Conservation (phyloP, 2,797 vertebrate genomes). For the Pitangus sulphuratus region DNA sequence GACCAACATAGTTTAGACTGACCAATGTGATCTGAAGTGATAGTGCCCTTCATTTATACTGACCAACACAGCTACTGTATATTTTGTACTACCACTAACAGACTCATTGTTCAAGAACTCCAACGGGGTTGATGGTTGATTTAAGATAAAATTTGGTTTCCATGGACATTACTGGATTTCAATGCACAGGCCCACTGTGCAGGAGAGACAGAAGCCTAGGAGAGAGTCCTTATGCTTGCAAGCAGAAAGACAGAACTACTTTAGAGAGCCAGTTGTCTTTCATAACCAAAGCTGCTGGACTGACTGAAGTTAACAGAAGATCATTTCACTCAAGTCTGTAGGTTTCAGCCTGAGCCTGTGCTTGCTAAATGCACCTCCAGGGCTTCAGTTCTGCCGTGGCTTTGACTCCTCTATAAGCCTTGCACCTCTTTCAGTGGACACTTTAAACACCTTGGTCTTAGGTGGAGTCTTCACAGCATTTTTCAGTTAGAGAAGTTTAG, state of each 20-base stretch:
- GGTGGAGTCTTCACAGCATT: background rate
- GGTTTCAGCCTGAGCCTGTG: background rate
- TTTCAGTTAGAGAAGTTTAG: background rate
- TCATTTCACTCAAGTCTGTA: background rate
- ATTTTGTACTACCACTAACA: background rate
- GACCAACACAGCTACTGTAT: background rate
- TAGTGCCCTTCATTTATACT: background rate
- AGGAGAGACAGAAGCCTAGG: background rate
- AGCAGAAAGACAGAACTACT: background rate
- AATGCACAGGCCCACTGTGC: background rate
- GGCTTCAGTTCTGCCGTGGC: background rate
- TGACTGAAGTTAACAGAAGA: background rate
- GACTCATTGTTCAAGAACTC: background rate
- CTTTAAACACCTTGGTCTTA: background rate
- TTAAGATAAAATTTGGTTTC: background rate
- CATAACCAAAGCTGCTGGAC: background rate
- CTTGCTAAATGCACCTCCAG: background rate
- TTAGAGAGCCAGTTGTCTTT: background rate
- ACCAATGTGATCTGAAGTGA: background rate
- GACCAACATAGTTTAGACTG: background rate
- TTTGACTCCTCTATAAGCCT: background rate
- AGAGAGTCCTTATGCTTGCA: background rate
- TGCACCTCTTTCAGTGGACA: background rate
- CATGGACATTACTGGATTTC: background rate
- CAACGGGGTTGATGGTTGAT: background rate